Evolutionary conservation across 2,888 invertebrate genomes (phyloP), one percentile per base, ranked within the genome.

Genomic region (Polydrusus cervinus): DNA sequence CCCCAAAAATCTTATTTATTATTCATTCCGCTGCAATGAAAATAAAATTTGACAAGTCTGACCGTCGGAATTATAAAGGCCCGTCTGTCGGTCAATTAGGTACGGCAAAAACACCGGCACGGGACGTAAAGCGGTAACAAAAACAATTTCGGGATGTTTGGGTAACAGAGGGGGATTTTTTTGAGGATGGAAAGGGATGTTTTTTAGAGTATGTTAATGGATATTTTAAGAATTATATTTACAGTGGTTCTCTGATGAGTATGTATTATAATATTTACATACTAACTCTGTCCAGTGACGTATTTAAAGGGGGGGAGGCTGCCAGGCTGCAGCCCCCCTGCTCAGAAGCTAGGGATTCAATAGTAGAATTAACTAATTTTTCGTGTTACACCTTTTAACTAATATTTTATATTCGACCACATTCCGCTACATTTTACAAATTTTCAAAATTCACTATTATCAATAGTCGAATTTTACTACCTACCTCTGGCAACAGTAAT

Each of bases 31-130:
- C 18, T 43, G 53, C 40, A 65, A 69, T 69, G 74, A 68, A 71
- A 75, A 75, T 61, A 68, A 75, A 70, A 70, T 67, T 71, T 71
- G 71, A 75, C 71, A 71, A 57, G 71, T 64, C 69, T 62, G 55
- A 66, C 74, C 45, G 68, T 25, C 20, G 61, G 66, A 57, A 75
- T 71, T 75, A 71, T 60, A 75, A 75, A 75, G 71, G 71, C 10
- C 18, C 45, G 71, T 43, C 71, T 16, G 71, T 66, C 60, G 71
- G 71, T 72, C 71, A 72, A 72, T 72, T 72, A 72, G 71, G 14
- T 57, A 20, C 14, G 47, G 57, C 66, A 72, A 72, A 72, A 72
- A 72, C 71, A 72, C 43, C 43, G 25, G 47, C 8, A 30, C 57
- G 66, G 57, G 16, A 66, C 65, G 65, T 60, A 43, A 55, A 72